phyloP scores from a whole-genome alignment of 2,113 vertebrate genomes.

The Antechinus flavipes region DNA sequence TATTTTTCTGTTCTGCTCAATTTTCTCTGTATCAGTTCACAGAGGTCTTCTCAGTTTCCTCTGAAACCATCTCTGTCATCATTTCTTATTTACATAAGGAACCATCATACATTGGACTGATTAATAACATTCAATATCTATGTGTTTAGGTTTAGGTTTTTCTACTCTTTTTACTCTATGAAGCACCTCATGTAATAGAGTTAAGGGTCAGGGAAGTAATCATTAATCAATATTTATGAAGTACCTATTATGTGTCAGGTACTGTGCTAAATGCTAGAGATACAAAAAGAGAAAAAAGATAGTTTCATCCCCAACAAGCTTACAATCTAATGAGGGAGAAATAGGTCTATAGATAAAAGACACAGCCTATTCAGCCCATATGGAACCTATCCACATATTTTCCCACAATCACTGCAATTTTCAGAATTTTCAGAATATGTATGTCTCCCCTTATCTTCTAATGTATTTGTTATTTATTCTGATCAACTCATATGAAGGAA shows the following conservation, averaged over 20 bases:
- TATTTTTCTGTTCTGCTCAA: neutral
- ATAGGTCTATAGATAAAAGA: neutral
- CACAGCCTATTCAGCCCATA: neutral
- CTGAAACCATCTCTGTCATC: neutral
- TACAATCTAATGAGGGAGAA: neutral
- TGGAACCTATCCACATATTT: too few relatives aligned
- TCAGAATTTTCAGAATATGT: neutral
- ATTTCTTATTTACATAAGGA: neutral
- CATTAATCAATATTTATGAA: neutral
- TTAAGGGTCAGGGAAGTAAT: neutral
- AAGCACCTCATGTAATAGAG: neutral
- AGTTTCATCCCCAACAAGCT: neutral
- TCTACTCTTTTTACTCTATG: neutral
- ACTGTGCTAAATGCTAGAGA: neutral
- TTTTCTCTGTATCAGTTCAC: neutral
- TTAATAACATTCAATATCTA: neutral
- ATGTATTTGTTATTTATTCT: neutral
- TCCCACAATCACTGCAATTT: neutral
- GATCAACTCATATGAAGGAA: neutral
- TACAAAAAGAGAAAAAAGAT: neutral
- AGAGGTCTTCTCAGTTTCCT: neutral
- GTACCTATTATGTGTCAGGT: neutral
- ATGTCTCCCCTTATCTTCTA: neutral
- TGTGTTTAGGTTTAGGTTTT: neutral
- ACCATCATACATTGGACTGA: neutral